phyloP scores from a whole-genome alignment of 2,113 vertebrate species.

The Hylia prasina region DNA sequence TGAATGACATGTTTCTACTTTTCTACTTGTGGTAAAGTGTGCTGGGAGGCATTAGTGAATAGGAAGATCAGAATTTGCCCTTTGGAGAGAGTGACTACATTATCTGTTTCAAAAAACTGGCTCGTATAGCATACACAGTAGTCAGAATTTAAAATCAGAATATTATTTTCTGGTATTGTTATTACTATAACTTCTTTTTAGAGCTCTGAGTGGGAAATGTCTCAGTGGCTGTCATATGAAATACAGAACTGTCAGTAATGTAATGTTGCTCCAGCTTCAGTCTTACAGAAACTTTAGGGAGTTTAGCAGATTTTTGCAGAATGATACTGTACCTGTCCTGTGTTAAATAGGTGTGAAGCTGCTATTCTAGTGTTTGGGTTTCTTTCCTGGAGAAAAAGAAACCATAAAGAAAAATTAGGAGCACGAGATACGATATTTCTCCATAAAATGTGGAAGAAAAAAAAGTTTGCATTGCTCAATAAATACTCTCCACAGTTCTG shows the following conservation, averaged over 20 bases:
- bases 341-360: background rate
- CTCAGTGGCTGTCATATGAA: background rate
- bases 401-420: background rate
- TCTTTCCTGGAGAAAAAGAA: background rate
- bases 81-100: background rate
- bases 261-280: background rate
- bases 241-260: background rate
- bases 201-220: background rate
- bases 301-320: background rate
- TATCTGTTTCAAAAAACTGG: background rate
- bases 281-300: background rate
- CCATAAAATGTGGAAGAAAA: background rate
- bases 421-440: rapidly evolving
- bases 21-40: background rate
- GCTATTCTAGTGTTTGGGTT: background rate
- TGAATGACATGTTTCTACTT: background rate
- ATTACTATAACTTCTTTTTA: background rate
- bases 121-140: background rate
- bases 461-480: rapidly evolving
- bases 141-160: background rate
- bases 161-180: background rate
- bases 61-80: background rate
- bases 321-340: rapidly evolving
- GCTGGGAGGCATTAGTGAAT: background rate
- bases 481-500: rapidly evolving